Percentiles rank a stretch among this genome's conserved stretches.
Evolutionary conservation across 2,797 vertebrate species (phyloP).

Genomic region (Mormyrus proboscirostris): DNA sequence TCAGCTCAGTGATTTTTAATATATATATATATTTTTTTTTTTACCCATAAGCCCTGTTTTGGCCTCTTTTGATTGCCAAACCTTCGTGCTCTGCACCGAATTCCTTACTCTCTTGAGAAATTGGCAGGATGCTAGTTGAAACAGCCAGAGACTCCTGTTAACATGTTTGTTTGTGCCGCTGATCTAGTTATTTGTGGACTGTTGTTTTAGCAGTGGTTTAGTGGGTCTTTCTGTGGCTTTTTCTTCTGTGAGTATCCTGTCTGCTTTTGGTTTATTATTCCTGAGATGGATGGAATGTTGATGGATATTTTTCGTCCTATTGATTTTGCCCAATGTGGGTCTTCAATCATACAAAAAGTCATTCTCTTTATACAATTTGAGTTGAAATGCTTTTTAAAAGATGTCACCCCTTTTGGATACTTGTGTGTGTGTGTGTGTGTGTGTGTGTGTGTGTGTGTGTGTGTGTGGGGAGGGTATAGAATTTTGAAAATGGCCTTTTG

Average conservation of each 20-base stretch:
- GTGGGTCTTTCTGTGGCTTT: slow-evolving; percentile 9
- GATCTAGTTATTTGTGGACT: neutral
- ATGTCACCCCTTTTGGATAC: neutral
- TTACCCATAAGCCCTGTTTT: slow-evolving; percentile 4
- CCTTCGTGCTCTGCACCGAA: neutral
- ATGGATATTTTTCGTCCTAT: neutral
- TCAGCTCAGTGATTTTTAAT: neutral
- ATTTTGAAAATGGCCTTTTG: neutral
- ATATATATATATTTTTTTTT: neutral
- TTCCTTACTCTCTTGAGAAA: neutral
- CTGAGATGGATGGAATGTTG: slow-evolving; percentile 7
- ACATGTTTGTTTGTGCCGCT: neutral
- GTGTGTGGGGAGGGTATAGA: neutral
- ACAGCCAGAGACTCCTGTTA: neutral
- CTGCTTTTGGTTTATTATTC: neutral
- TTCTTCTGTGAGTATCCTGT: neutral
- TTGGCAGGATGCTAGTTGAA: neutral
- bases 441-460: neutral
- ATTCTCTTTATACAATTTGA: neutral
- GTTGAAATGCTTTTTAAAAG: neutral
- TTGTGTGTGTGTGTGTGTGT: neutral
- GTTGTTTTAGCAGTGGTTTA: neutral
- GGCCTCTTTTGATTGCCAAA: neutral
- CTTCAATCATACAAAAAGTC: neutral
- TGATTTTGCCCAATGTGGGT: neutral